Percentiles rank a stretch among this genome's conserved stretches.
Evolutionary conservation across 2,113 vertebrate genomes (phyloP).

Genomic region (Gymnobelideus leadbeateri): DNA sequence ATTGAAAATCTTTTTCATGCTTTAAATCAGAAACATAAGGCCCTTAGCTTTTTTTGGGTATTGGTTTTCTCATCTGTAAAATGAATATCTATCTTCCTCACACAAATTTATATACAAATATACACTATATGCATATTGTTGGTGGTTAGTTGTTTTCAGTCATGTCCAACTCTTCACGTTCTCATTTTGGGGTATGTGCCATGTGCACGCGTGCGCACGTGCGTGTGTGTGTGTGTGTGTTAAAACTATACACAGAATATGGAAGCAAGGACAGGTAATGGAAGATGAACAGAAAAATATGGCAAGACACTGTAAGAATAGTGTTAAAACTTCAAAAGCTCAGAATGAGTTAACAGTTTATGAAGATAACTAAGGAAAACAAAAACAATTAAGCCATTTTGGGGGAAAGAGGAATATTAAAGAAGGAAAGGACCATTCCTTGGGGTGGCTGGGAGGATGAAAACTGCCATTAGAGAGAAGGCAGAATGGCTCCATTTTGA

Average conservation of each 20-base stretch:
- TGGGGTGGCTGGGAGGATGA: not conserved
- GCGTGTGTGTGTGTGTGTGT: not conserved
- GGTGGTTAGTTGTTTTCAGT: no score
- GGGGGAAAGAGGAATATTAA: not conserved
- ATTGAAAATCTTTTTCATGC: slow-evolving; percentile 63
- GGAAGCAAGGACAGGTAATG: not conserved
- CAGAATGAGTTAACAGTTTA: not conserved
- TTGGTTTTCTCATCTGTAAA: not conserved
- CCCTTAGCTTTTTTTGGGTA: not conserved
- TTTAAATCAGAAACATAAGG: slow-evolving; percentile 60
- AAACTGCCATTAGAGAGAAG: not conserved
- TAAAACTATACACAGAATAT: not conserved
- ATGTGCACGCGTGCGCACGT: not conserved
- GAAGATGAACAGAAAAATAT: not conserved
- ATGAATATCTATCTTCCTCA: not conserved
- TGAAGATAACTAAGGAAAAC: not conserved
- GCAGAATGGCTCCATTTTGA: not conserved
- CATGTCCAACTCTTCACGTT: no score
- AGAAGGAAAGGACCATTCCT: not conserved
- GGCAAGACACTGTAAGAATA: not conserved
- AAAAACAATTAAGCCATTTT: not conserved
- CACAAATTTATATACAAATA: no score
- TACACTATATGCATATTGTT: no score
- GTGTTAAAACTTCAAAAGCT: not conserved
- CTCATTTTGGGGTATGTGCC: no score